Evolutionary conservation across 2,797 vertebrate genomes (phyloP).

Genomic region (Pseudochaenichthys georgianus): DNA sequence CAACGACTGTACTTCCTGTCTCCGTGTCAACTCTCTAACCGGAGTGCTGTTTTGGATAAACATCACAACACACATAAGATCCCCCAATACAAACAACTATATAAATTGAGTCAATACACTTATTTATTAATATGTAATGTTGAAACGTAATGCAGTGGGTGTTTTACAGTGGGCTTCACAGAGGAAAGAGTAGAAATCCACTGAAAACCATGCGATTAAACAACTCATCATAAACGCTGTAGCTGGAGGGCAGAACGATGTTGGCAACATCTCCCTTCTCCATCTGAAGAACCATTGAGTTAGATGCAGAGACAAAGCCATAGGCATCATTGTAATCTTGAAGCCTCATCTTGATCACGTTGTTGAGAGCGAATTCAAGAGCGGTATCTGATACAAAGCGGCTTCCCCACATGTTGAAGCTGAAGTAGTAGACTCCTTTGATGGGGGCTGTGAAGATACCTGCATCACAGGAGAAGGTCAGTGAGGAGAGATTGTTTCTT

Average conservation of each 20-base stretch:
- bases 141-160: neutral
- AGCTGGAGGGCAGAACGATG: fast-evolving
- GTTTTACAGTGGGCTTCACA: conserved; percentile 4
- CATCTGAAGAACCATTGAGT: conserved; percentile 30
- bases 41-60: too few relatives aligned
- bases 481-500: neutral
- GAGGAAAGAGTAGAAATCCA: conserved; percentile 37
- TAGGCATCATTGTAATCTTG: fast-evolving
- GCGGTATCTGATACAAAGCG: fast-evolving
- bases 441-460: conserved; percentile 44
- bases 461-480: conserved; percentile 18
- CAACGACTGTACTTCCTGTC: too few relatives aligned
- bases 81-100: neutral
- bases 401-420: neutral
- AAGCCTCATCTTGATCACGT: neutral
- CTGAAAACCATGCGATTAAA: conserved; percentile 20
- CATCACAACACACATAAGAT: too few relatives aligned
- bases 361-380: conserved; percentile 14
- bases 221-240: fast-evolving
- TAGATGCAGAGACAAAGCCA: neutral
- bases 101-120: neutral
- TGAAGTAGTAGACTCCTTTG: conserved; percentile 33
- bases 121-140: neutral
- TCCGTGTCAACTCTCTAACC: too few relatives aligned
- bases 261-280: conserved; percentile 29